A percentile compares a stretch with the other conserved stretches of the same genome.
These are phyloP conservation scores for Gyps fulvus DNA, from an alignment of 2,113 vertebrate species.

Conservation along the genomic window DNA sequence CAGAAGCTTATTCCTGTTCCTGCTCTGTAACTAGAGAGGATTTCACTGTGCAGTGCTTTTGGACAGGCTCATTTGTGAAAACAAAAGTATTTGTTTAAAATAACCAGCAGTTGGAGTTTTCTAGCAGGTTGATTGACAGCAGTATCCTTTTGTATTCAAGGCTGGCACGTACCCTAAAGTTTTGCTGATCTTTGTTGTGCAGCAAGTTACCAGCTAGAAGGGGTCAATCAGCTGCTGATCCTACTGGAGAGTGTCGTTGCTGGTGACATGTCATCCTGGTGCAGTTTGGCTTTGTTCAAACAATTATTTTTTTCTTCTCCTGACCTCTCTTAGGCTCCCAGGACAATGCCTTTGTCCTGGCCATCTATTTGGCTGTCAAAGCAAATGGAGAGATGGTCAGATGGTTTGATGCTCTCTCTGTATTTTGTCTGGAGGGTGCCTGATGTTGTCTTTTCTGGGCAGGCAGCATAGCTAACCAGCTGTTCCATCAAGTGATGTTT, in stretches of 20 bases:
- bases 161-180: rapidly evolving
- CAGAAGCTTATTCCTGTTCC: background rate
- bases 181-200: background rate
- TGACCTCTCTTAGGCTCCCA: background rate
- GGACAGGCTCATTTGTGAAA: background rate
- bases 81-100: background rate
- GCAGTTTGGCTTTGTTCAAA: background rate
- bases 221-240: background rate
- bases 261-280: background rate
- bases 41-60: background rate
- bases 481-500: constrained; percentile 90
- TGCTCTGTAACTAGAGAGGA: background rate
- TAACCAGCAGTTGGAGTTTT: background rate
- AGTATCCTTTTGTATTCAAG: background rate
- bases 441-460: constrained; percentile 1
- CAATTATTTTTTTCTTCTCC: background rate
- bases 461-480: constrained; percentile 87
- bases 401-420: background rate
- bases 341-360: background rate
- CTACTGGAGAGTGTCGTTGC: background rate
- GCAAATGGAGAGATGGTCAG: background rate
- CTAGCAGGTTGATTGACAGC: background rate
- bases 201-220: background rate
- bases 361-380: background rate
- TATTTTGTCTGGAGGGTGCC: background rate